phyloP scores from a whole-genome alignment of 2,888 invertebrate genomes.

The Tenthredo livida region DNA sequence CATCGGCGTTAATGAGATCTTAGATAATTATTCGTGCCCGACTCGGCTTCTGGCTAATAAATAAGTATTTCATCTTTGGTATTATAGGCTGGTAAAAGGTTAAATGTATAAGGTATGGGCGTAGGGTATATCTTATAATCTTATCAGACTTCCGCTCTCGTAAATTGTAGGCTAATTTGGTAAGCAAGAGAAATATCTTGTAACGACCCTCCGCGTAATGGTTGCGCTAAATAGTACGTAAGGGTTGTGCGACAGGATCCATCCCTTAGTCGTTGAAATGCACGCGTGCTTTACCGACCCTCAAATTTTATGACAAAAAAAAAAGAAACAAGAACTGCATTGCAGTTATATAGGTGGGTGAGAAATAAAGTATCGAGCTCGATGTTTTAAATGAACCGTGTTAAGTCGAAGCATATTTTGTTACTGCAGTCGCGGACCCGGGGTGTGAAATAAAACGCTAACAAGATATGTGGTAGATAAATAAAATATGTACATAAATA shows the following conservation, averaged over 20 bases:
- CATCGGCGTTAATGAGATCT: constrained; percentile 21
- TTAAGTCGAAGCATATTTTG: constrained; percentile 3
- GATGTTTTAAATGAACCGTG: constrained; percentile 2
- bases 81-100: constrained; percentile 8
- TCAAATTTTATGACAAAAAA: not conserved
- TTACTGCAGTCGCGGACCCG: not conserved
- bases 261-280: not conserved
- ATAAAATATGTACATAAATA: constrained; percentile 56
- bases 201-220: constrained; percentile 58
- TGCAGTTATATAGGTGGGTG: not conserved
- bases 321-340: not conserved
- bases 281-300: not conserved
- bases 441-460: not conserved
- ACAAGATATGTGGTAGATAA: not conserved
- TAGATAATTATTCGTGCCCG: constrained; percentile 6
- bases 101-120: not conserved
- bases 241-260: constrained; percentile 58
- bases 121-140: constrained; percentile 50
- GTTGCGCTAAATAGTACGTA: constrained; percentile 67
- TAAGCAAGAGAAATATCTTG: constrained; percentile 68
- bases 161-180: constrained; percentile 66
- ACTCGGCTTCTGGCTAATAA: constrained; percentile 36
- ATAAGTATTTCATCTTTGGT: constrained; percentile 40
- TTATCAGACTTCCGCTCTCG: constrained; percentile 58
- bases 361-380: not conserved